Percentiles rank a stretch among this genome's conserved stretches.
Conservation (phyloP, 1,140 invertebrate genomes). For the Brachionus plicatilis region DNA sequence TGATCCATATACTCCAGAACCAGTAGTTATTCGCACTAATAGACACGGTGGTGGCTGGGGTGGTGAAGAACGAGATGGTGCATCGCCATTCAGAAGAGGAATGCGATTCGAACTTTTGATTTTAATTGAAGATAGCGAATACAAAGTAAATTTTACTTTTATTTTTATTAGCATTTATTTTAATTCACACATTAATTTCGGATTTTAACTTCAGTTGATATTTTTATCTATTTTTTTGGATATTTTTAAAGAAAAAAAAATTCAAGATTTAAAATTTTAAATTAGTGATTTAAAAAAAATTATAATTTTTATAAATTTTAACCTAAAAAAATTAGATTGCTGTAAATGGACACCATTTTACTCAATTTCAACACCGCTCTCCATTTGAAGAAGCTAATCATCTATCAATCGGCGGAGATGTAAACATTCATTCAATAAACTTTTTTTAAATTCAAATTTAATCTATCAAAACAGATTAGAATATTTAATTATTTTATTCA, state of each 20-base stretch:
- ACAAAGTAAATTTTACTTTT: slow-evolving; percentile 11
- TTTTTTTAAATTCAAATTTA: slow-evolving; percentile 1
- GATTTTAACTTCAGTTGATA: too few species aligned
- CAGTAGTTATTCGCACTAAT: slow-evolving; percentile 30
- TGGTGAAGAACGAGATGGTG: slow-evolving; percentile 35
- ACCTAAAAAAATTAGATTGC: background rate
- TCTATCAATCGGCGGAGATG: slow-evolving; percentile 2
- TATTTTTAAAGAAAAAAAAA: too few species aligned
- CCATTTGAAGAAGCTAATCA: slow-evolving; percentile 1
- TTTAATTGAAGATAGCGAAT: slow-evolving; percentile 28
- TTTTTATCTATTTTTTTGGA: too few species aligned
- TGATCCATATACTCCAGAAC: slow-evolving; percentile 6
- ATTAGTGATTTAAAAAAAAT: too few species aligned
- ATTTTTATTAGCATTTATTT: too few species aligned
- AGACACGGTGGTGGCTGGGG: slow-evolving; percentile 40
- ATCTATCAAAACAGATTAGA: background rate
- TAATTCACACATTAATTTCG: too few species aligned
- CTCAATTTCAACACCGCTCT: background rate
- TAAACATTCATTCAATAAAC: slow-evolving; percentile 3
- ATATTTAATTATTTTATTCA: background rate
- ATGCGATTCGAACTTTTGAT: slow-evolving; percentile 40
- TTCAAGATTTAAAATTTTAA: too few species aligned
- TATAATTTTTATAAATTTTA: too few species aligned
- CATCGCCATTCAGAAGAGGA: slow-evolving; percentile 36
- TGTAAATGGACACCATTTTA: slow-evolving; percentile 34